Evolutionary conservation across 2,888 invertebrate genomes (phyloP).

Genomic region (Sturmia bella): DNA sequence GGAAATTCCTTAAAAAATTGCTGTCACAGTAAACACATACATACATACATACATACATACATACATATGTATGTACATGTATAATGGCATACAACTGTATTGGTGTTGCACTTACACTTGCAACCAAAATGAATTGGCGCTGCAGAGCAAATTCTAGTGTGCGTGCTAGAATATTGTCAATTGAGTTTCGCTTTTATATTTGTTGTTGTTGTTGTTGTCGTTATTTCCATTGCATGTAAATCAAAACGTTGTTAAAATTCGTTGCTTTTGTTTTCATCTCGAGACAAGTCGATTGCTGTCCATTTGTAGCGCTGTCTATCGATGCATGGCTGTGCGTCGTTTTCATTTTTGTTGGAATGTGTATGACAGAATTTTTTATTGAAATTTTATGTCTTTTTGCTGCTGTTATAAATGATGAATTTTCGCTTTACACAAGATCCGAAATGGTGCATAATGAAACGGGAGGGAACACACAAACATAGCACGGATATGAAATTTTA

Average conservation of each 20-base stretch:
- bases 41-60: background rate
- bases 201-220: constrained; percentile 20
- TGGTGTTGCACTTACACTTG: background rate
- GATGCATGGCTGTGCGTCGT: background rate
- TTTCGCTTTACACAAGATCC: constrained; percentile 6
- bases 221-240: constrained; percentile 48
- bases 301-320: constrained; percentile 1
- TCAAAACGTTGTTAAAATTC: constrained; percentile 61
- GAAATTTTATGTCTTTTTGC: constrained; percentile 30
- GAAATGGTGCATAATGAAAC: no score
- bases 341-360: constrained; percentile 8
- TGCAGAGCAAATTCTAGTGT: constrained; percentile 10
- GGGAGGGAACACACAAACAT: no score
- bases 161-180: constrained; percentile 59
- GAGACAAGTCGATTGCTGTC: constrained; percentile 50
- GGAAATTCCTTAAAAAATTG: constrained; percentile 60
- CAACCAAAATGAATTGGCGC: background rate
- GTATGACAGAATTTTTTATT: constrained; percentile 5
- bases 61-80: background rate
- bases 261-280: constrained; percentile 47
- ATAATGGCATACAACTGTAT: background rate
- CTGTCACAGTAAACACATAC: background rate
- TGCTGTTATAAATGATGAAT: constrained; percentile 19
- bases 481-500: no score
- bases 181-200: constrained; percentile 29